These are phyloP conservation scores for Peromyscus attwateri DNA, from an alignment of 2,797 vertebrate genomes.

Conservation along the genomic window DNA sequence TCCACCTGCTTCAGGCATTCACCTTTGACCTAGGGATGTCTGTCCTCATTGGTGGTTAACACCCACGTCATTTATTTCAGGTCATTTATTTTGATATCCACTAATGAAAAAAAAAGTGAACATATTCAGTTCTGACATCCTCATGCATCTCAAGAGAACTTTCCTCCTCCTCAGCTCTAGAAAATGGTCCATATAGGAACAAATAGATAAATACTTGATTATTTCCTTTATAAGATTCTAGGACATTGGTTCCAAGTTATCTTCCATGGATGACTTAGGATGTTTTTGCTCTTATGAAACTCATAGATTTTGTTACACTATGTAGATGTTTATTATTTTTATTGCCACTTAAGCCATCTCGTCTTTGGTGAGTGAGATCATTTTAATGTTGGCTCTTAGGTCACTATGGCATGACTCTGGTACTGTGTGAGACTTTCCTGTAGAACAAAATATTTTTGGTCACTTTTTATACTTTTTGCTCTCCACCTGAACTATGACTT, in stretches of 20 bases:
- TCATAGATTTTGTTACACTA: neutral
- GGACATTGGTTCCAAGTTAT: neutral
- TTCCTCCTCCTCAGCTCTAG: neutral
- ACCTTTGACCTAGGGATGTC: neutral
- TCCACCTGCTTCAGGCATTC: neutral
- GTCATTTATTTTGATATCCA: neutral
- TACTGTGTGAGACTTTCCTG: neutral
- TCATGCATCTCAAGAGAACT: neutral
- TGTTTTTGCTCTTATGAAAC: neutral
- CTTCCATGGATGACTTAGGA: neutral
- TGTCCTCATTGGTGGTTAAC: neutral
- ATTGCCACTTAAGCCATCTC: neutral
- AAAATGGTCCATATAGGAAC: neutral
- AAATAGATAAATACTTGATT: neutral
- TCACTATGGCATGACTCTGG: neutral
- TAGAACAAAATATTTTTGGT: neutral
- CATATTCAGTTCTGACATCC: neutral
- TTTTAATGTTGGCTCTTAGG: neutral
- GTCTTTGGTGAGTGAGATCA: neutral
- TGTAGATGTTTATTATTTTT: neutral
- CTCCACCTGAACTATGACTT: conserved; percentile 3
- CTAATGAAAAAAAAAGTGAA: neutral
- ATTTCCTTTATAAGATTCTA: neutral
- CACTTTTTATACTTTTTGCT: neutral
- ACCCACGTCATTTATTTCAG: conserved; percentile 6